Percentiles rank a stretch among this genome's conserved stretches.
Conservation (phyloP, 2,797 vertebrate species). For the Mormyrops attenuatus region DNA sequence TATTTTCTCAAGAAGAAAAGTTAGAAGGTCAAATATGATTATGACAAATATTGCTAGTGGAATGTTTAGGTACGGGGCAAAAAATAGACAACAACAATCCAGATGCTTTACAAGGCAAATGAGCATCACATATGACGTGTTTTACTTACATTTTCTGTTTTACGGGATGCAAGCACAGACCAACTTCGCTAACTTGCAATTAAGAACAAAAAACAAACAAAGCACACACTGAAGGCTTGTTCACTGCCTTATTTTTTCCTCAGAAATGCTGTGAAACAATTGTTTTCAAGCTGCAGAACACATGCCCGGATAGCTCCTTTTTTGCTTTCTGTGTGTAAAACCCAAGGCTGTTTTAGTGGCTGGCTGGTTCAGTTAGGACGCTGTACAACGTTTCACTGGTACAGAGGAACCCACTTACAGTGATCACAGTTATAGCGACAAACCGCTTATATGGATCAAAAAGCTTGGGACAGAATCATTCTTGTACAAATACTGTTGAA, state of each 20-base stretch:
- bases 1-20: slow-evolving; percentile 4
- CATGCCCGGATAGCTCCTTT: slow-evolving; percentile 30
- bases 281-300: slow-evolving; percentile 50
- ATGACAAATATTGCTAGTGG: slow-evolving; percentile 2
- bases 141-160: slow-evolving; percentile 6
- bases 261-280: slow-evolving; percentile 40
- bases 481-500: background rate
- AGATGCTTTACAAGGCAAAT: background rate
- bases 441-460: background rate
- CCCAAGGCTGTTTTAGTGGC: slow-evolving; percentile 29
- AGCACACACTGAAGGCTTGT: slow-evolving; percentile 57
- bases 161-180: slow-evolving; percentile 30
- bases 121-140: background rate
- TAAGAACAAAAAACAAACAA: slow-evolving; percentile 55
- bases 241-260: slow-evolving; percentile 45
- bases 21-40: slow-evolving; percentile 1
- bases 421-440: background rate
- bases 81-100: slow-evolving; percentile 1
- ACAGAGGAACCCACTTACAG: background rate
- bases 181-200: slow-evolving; percentile 58
- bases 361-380: slow-evolving; percentile 28
- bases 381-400: slow-evolving; percentile 39
- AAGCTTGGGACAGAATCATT: background rate
- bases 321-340: background rate
- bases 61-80: background rate